phyloP scores from a whole-genome alignment of 1,140 invertebrate species.

The Neuroterus valhalla region DNA sequence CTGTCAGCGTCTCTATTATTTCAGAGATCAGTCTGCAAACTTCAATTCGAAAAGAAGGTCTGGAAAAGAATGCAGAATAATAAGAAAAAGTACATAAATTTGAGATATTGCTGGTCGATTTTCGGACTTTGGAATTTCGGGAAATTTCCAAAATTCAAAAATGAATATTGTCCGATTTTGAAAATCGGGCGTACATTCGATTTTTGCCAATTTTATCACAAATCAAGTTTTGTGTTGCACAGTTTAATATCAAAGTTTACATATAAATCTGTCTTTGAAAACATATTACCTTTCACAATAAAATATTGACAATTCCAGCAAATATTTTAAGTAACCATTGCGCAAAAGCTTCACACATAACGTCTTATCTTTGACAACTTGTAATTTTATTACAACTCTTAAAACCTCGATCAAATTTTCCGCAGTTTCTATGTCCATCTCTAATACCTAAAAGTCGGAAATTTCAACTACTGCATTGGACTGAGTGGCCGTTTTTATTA shows the following conservation, averaged over 20 bases:
- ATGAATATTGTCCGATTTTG: neutral
- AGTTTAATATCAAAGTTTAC: neutral
- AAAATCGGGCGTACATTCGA: too few relatives aligned
- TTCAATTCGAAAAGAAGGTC: neutral
- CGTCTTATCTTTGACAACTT: neutral
- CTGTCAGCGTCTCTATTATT: neutral
- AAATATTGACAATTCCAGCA: neutral
- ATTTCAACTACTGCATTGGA: neutral
- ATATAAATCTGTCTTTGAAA: too few relatives aligned
- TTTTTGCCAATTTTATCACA: too few relatives aligned
- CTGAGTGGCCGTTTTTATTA: too few relatives aligned
- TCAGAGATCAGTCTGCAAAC: conserved; percentile 5
- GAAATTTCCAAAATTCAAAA: neutral
- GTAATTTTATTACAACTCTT: neutral
- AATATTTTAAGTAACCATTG: conserved; percentile 4
- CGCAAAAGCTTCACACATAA: neutral
- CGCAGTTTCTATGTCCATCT: too few relatives aligned
- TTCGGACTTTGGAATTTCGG: neutral
- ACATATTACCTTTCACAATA: neutral
- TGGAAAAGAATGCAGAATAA: neutral
- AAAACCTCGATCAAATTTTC: conserved; percentile 1
- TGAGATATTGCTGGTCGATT: neutral
- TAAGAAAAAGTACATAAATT: neutral
- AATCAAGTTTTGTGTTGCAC: too few relatives aligned
- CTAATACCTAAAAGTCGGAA: neutral